A percentile compares a stretch with the other conserved stretches of the same genome.
Conservation (phyloP, 2,888 invertebrate genomes). For the Lycocerus yunnanus region DNA sequence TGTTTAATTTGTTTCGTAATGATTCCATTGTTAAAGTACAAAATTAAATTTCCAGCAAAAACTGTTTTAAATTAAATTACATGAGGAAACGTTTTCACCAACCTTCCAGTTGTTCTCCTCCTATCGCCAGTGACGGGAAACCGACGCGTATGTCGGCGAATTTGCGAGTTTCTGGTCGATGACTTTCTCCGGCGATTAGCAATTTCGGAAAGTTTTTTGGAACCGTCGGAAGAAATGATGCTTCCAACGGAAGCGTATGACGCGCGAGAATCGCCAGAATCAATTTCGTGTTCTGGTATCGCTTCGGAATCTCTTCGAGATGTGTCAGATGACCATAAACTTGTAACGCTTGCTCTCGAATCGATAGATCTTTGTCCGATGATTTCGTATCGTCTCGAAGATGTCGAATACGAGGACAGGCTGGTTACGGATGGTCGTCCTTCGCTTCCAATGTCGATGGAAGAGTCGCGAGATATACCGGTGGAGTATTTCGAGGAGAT, state of each 20-base stretch:
- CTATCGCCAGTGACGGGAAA: conserved; percentile 61
- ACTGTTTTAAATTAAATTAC: neutral
- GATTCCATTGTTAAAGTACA: neutral
- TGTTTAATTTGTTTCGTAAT: neutral
- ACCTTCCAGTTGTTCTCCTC: conserved; percentile 69
- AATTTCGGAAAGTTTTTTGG: conserved; percentile 49
- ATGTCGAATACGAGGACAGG: conserved; percentile 55
- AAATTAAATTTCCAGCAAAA: neutral
- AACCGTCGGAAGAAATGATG: conserved; percentile 44
- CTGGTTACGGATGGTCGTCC: conserved; percentile 55
- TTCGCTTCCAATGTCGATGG: conserved; percentile 54
- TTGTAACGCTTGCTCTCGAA: conserved; percentile 54
- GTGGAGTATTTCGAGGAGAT: conserved; percentile 44
- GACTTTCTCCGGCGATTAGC: conserved; percentile 47
- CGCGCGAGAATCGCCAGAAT: conserved; percentile 49
- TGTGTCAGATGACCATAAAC: conserved; percentile 54
- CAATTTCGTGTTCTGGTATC: conserved; percentile 55
- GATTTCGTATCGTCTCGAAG: conserved; percentile 54
- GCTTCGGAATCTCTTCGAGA: conserved; percentile 53
- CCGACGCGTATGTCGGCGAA: conserved; percentile 59
- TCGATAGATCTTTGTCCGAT: conserved; percentile 55
- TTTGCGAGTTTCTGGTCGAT: conserved; percentile 49
- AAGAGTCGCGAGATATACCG: conserved; percentile 53
- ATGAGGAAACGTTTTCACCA: conserved; percentile 27
- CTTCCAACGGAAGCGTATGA: conserved; percentile 52